phyloP scores from a whole-genome alignment of 2,797 vertebrate species.

The Garrulus glandarius region DNA sequence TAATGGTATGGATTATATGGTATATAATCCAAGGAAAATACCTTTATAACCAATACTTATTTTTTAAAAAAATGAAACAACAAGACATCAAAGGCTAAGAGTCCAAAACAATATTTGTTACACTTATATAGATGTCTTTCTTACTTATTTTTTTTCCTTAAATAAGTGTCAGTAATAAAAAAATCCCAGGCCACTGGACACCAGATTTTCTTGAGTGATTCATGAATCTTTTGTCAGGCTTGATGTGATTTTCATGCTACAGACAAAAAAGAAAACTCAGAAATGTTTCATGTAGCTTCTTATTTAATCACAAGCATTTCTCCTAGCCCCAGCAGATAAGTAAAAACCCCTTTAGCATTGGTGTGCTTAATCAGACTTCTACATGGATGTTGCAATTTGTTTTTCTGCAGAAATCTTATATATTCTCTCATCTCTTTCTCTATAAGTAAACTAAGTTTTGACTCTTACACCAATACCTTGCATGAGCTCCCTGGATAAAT shows the following conservation, averaged over 20 bases:
- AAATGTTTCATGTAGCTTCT: not conserved
- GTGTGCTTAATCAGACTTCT: not conserved
- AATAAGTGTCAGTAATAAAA: not conserved
- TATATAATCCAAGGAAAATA: not conserved
- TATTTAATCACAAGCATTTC: not conserved
- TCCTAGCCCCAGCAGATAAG: not conserved
- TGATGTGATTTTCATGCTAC: not conserved
- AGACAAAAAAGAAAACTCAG: not conserved
- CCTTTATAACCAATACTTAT: not conserved
- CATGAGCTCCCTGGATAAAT: not conserved
- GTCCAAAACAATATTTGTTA: not conserved
- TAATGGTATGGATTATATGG: not conserved
- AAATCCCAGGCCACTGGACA: not conserved
- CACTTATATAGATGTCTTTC: not conserved
- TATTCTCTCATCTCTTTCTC: not conserved
- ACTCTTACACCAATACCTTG: not conserved
- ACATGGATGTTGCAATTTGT: not conserved
- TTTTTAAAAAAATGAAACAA: not conserved
- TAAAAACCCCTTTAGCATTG: not conserved
- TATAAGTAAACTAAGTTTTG: constrained; percentile 14
- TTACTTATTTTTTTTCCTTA: not conserved
- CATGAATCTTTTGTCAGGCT: not conserved
- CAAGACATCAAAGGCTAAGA: not conserved
- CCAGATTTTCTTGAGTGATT: not conserved
- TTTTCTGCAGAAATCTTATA: not conserved